Base-by-base conservation (phyloP, 2,888 invertebrate species). In the Diachrysia chrysitis region DNA sequence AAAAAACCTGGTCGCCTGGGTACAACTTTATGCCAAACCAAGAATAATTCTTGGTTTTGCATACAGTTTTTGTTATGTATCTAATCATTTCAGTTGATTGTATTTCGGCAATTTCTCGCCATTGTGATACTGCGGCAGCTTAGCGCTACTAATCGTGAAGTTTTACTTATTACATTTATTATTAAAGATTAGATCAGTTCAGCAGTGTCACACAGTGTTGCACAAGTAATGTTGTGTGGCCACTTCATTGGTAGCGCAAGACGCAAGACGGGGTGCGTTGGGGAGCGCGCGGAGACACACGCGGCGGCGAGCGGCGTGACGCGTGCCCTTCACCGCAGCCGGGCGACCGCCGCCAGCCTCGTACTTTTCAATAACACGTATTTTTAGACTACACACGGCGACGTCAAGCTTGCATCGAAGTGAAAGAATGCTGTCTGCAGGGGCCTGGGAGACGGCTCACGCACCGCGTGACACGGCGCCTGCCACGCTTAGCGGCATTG, bases 341-440 rank as follows among this genome's bases (percentile, higher is more conserved):
- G 32, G 23, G 14, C 61, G 23, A 17, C 51, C 32, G 58, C 14
- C 58, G 63, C 12, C 48, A 61, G 56, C 48, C 64, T 63, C 63
- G 71, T 59, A 58, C 54, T 68, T 66, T 73, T 80, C 74, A 79
- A 78, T 70, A 68, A 69, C 65, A 51, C 66, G 64, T 79, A 79
- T 79, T 73, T 71, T 66, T 79, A 79, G 69, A 55, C 25, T 70
- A 17, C 56, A 57, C 55, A 48, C 69, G 60, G 46, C 60, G 29
- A 32, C 55, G 17, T 48, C 58, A 46, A 67, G 56, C 51, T 56
- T 69, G 58, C 63, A 69, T 69, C 66, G 63, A 58, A 58, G 46
- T 35, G 42, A 61, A 53, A 63, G 25, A 67, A 71, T 61, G 71
- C 64, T 23, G 25, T 51, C 25, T 57, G 46, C 12, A 32, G 42